Percentiles rank a stretch among this genome's conserved stretches.
These are phyloP conservation scores for Battus philenor DNA, from an alignment of 1,140 invertebrate genomes.

Conservation along the genomic window DNA sequence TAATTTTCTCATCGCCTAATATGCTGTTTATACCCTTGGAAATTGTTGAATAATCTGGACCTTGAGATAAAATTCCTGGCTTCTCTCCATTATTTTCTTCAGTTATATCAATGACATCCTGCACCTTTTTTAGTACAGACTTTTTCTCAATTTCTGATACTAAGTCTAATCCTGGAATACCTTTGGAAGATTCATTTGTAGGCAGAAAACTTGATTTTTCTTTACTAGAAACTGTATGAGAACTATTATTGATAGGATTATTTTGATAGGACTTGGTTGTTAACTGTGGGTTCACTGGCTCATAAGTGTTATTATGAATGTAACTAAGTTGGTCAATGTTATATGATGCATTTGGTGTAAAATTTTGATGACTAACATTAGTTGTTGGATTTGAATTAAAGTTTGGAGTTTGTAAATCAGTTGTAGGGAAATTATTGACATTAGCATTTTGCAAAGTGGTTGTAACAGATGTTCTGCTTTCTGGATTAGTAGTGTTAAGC, in stretches of 20 bases:
- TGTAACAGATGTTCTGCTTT: slow-evolving; percentile 26
- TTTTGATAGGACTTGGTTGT: slow-evolving; percentile 40
- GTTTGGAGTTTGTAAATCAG: slow-evolving; percentile 18
- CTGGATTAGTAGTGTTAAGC: slow-evolving; percentile 20
- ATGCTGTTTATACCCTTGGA: slow-evolving; percentile 78
- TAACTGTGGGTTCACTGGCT: slow-evolving; percentile 32
- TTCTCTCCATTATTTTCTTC: slow-evolving; percentile 30
- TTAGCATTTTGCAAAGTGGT: slow-evolving; percentile 27
- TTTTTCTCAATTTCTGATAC: slow-evolving; percentile 64
- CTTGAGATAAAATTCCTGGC: slow-evolving; percentile 19
- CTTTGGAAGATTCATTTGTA: slow-evolving; percentile 47
- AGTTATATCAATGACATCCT: slow-evolving; percentile 58
- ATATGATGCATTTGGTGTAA: slow-evolving; percentile 22
- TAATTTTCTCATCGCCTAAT: slow-evolving; percentile 77
- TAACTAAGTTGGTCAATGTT: slow-evolving; percentile 25
- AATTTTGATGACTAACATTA: slow-evolving; percentile 27
- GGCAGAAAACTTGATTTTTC: slow-evolving; percentile 42
- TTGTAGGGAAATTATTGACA: slow-evolving; percentile 22
- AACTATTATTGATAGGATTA: slow-evolving; percentile 10
- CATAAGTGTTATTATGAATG: slow-evolving; percentile 34
- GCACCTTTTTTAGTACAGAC: slow-evolving; percentile 20
- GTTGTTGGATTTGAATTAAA: slow-evolving; percentile 22
- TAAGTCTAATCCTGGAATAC: slow-evolving; percentile 81
- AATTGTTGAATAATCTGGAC: slow-evolving; percentile 76
- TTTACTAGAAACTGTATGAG: too few relatives aligned